Conservation (phyloP, 1,140 invertebrate species). For the Macrostomum lignano region DNA sequence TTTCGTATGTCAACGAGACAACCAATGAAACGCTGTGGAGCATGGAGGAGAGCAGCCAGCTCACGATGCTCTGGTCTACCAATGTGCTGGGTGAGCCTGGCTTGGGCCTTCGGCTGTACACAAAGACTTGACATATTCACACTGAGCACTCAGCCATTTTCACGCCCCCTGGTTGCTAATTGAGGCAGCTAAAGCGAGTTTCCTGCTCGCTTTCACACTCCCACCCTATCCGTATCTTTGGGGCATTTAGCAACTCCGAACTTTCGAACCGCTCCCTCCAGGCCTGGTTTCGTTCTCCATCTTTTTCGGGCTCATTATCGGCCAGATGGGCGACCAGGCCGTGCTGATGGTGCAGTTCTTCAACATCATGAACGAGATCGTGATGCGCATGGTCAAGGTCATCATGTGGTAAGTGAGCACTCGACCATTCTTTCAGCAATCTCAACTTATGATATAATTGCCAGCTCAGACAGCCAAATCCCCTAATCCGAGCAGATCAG, state of each 20-base stretch:
- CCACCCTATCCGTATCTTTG: too few species aligned
- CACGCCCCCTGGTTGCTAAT: too few species aligned
- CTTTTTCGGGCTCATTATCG: conserved; percentile 10
- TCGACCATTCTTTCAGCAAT: too few species aligned
- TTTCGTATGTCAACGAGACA: not conserved
- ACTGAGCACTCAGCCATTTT: too few species aligned
- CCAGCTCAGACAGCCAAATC: too few species aligned
- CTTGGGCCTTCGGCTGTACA: not conserved
- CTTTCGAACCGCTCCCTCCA: conserved; percentile 9
- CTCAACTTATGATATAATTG: too few species aligned
- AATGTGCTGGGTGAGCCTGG: not conserved
- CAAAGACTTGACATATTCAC: too few species aligned
- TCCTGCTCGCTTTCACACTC: too few species aligned
- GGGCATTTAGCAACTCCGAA: not conserved
- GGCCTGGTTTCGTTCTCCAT: conserved; percentile 12
- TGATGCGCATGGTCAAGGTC: conserved; percentile 10
- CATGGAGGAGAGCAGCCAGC: not conserved
- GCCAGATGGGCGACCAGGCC: conserved; percentile 11
- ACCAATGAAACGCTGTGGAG: not conserved
- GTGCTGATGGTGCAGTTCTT: conserved; percentile 11
- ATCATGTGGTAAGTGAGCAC: conserved; percentile 13
- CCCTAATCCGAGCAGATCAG: too few species aligned
- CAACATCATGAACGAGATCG: conserved; percentile 10
- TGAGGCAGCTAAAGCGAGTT: too few species aligned
- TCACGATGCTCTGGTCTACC: not conserved